Conservation (phyloP, 1,140 invertebrate genomes). For the Trichogramma pretiosum region DNA sequence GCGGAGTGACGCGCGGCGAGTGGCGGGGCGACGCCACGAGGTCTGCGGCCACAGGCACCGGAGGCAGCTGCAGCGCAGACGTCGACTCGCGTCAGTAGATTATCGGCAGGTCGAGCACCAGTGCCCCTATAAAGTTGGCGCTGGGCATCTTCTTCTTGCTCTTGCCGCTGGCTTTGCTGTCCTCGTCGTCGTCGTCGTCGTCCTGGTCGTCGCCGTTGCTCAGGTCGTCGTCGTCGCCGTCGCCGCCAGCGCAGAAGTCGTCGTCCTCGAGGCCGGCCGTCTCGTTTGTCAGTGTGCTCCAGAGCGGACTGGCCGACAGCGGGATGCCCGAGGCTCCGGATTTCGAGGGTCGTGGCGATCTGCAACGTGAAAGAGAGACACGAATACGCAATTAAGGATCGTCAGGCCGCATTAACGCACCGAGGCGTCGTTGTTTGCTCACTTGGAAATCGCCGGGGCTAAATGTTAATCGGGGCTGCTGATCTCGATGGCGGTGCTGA, state of each 20-base stretch:
- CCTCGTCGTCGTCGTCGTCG: constrained; percentile 43
- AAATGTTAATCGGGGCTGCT: constrained; percentile 42
- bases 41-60: constrained; percentile 2
- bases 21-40: constrained; percentile 11
- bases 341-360: constrained; percentile 36
- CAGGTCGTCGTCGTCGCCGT: constrained; percentile 54
- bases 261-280: constrained; percentile 45
- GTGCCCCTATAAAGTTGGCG: constrained; percentile 47
- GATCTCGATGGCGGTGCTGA: constrained; percentile 46
- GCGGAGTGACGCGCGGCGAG: constrained; percentile 18
- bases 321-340: constrained; percentile 29
- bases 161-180: constrained; percentile 27
- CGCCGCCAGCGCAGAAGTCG: constrained; percentile 27
- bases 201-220: constrained; percentile 57
- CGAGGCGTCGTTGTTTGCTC: too few species aligned
- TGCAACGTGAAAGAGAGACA: constrained; percentile 20
- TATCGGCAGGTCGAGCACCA: constrained; percentile 50
- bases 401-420: too few species aligned
- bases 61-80: constrained; percentile 9
- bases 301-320: constrained; percentile 52
- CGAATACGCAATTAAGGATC: too few species aligned
- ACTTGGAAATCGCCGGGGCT: constrained; percentile 36
- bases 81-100: constrained; percentile 32
- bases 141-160: constrained; percentile 29
- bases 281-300: constrained; percentile 57